Base-by-base conservation (phyloP, 2,888 invertebrate species). In the Ecdyonurus torrentis region DNA sequence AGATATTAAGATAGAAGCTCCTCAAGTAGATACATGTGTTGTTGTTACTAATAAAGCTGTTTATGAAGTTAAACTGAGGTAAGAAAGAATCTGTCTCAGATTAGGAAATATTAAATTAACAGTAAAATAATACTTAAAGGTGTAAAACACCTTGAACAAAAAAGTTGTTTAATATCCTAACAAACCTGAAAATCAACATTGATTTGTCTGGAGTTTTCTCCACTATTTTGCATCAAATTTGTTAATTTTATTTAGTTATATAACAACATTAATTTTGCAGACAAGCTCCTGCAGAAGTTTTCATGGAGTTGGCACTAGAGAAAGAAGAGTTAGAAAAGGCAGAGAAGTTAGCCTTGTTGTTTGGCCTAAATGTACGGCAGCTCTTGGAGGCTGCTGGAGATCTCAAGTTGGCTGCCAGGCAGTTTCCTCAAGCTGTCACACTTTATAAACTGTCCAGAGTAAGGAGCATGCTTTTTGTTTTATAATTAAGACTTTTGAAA, bases 341-440 rank as follows among this genome's bases (percentile, higher is more conserved):
- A 5, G 82, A 81, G 68, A 77, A 77, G 68, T 71, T 84, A 53
- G 81, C 82, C 1, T 73, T 77, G 60, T 76, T 83, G 61, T 82
- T 83, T 70, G 80, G 81, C 60, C 74, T 85, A 62, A 83, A 84
- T 69, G 75, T 87, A 60, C 83, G 84, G 65, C 79, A 82, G 62
- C 75, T 86, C 61, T 78, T 93, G 67, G 88, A 90, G 72, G 83
- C 84, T 68, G 88, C 91, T 25, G 91, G 91, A 0, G 92, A 93
- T 74, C 80, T 87, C 73, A 79, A 90, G 70, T 77, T 94, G 70
- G 80, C 85, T 2, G 82, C 85, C 65, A 85, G 85, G 18, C 83
- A 86, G 68, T 83, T 88, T 65, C 81, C 85, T 61, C 86, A 87
- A 65, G 92, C 93, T 1, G 80, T 88, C 67, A 81, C 87, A 65